Base-by-base conservation (phyloP, 2,797 vertebrate genomes). In the Halcyon badia region DNA sequence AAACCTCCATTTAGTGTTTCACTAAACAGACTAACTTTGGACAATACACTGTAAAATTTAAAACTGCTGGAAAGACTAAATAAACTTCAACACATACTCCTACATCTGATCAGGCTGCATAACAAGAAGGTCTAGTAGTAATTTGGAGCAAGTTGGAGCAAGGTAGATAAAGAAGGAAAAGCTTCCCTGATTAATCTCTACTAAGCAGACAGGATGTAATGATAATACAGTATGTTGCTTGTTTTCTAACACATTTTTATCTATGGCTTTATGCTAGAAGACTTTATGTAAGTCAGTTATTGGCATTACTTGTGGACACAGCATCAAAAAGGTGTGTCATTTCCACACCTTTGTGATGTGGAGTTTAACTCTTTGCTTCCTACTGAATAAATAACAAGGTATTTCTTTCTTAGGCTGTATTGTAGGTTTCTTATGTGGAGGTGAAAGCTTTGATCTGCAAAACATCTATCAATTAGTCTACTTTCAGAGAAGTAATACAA, bases 381-480 rank as follows among this genome's bases (percentile, higher is more conserved):
- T 56, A 83, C 21, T 69, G 56, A 95, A 93, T 70, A 93, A 91
- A 90, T 84, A 93, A 65, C 8, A 73, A 87, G 30, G 4, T 68
- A 81, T 94, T 93, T 83, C 6, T 61, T 79, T 82, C 92, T 94
- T 73, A 78, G 56, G 5, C n/a, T 61, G 5, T 42, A 37, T 46
- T 91, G 13, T 48, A 65, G 5, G 15, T 83, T 93, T 96, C 72
- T 64, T 62, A 39, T 51, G 80, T 78, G 86, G 37, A 86, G 33
- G 11, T 41, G 8, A 83, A 93, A 73, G n/a, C 91, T 95, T 95
- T 91, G 79, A 86, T 95, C 83, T 80, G 58, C 26, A 90, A 82
- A 94, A 51, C 51, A 8, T 77, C 6, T 90, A 87, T 89, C 84
- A 95, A 93, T 96, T 94, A 79, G 72, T 72, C 87, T 94, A 28